Evolutionary conservation across 1,140 invertebrate genomes (phyloP), one percentile per base, ranked within the genome.

Genomic region (Geopemphigus sp.): DNA sequence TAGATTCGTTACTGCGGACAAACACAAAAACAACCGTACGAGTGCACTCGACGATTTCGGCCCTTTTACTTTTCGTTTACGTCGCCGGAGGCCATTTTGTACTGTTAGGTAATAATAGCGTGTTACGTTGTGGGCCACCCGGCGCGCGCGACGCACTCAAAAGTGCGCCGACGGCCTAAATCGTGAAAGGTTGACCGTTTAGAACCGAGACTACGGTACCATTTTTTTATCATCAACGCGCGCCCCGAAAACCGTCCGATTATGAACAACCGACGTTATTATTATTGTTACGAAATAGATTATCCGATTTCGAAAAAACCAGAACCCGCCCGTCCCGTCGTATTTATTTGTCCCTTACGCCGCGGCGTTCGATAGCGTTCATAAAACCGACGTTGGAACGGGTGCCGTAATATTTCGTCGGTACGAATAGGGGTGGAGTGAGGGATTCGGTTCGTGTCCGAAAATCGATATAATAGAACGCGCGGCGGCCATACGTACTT

Each of bases 1-100:
- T 70, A 50, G 45, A 45, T 70, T 70, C 66, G 66, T 70, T 50
- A 70, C 47, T 70, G 66, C 50, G 47, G 66, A 70, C 50, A 70
- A 68, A 64, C 50, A 45, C 50, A 70, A 70, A 68, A 64, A 70
- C 22, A 68, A 68, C 24, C n/a, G n/a, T 68, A 50, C 12, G 24
- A 70, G 66, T 50, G 47, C 66, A 19, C 66, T 70, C 45, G 45
- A 26, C 14, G 66, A 22, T 66, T 45, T 66, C 19, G 32, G 66
- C 22, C 66, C 66, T 70, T 53, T 50, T 70, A 53, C 50, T 70
- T 53, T 47, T 53, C 66, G 50, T 50, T 11, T 19, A 70, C 39
- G 64, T 66, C 32, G 19, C 66, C 45, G 45, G 66, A 50, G 22
- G 66, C 22, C 47, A 50, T 70, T 70, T 70, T 26, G 24, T 50